phyloP scores from a whole-genome alignment of 1,140 invertebrate species.

The Neodiprion virginianus region DNA sequence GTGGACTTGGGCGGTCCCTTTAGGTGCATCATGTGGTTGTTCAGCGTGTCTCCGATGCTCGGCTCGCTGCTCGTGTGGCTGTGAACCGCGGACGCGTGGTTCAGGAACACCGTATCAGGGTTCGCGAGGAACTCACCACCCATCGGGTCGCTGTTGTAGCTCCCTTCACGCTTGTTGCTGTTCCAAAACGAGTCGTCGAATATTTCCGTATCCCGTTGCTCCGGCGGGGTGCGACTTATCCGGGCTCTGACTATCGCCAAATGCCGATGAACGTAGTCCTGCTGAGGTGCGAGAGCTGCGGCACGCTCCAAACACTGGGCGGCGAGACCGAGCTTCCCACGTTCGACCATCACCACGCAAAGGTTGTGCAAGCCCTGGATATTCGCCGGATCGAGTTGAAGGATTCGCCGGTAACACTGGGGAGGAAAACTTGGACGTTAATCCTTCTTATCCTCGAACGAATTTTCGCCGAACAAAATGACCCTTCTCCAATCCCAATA shows the following conservation, averaged over 20 bases:
- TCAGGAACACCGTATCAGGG: conserved; percentile 45
- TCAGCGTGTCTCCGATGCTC: conserved; percentile 30
- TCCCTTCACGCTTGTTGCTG: conserved; percentile 21
- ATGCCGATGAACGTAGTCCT: conserved; percentile 91
- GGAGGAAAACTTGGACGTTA: conserved; percentile 42
- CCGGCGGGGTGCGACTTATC: conserved; percentile 56
- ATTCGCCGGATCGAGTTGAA: conserved; percentile 88
- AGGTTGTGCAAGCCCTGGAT: conserved; percentile 95
- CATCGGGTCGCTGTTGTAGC: conserved; percentile 31
- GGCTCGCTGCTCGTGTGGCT: conserved; percentile 41
- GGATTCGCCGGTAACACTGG: conserved; percentile 88
- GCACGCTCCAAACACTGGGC: conserved; percentile 85
- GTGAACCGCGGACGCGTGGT: conserved; percentile 41
- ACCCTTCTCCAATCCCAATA: conserved; percentile 30
- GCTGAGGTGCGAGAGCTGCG: conserved; percentile 80
- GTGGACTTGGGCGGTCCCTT: conserved; percentile 42
- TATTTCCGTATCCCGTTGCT: conserved; percentile 50
- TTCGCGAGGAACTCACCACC: conserved; percentile 46
- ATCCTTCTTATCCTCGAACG: not conserved
- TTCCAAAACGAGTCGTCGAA: conserved; percentile 53
- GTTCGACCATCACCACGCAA: conserved; percentile 94
- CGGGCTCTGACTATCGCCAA: conserved; percentile 83
- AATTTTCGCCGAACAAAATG: not conserved
- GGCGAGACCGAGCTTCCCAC: conserved; percentile 82
- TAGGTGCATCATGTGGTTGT: conserved; percentile 48